A percentile compares a stretch with the other conserved stretches of the same genome.
These are phyloP conservation scores for Cotesia vestalis DNA, from an alignment of 1,140 invertebrate genomes.

Conservation along the genomic window DNA sequence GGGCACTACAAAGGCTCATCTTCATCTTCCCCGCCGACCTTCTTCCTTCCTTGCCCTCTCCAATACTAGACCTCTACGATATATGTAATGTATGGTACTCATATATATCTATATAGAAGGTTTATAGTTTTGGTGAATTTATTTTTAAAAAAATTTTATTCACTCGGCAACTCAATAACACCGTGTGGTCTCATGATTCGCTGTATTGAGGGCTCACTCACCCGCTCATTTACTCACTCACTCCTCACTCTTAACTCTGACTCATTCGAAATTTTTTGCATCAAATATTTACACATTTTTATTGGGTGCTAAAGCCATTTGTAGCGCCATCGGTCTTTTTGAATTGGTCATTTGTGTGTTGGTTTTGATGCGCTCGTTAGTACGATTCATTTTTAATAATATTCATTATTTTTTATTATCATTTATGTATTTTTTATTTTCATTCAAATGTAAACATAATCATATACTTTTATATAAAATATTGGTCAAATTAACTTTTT, in stretches of 20 bases:
- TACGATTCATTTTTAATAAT: not conserved
- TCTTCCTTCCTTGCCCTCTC: slow-evolving; percentile 23
- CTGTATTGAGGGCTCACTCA: not conserved
- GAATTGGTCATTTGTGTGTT: slow-evolving; percentile 27
- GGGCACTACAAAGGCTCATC: slow-evolving; percentile 55
- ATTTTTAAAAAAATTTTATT: slow-evolving; percentile 1
- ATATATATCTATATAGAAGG: not conserved
- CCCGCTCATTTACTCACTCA: too few relatives aligned
- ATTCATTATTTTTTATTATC: too few relatives aligned
- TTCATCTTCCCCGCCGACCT: slow-evolving; percentile 29
- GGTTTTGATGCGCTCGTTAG: slow-evolving; percentile 30
- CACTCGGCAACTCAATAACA: slow-evolving; percentile 7
- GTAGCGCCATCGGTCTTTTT: slow-evolving; percentile 32
- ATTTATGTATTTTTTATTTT: too few relatives aligned
- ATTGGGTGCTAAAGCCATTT: slow-evolving; percentile 58
- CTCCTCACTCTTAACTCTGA: slow-evolving; percentile 16
- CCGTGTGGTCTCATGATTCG: slow-evolving; percentile 29
- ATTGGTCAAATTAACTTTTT: too few relatives aligned
- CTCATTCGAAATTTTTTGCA: slow-evolving; percentile 44
- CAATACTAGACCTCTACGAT: slow-evolving; percentile 4
- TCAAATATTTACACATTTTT: slow-evolving; percentile 61
- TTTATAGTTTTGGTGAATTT: too few relatives aligned
- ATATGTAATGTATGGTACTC: not conserved
- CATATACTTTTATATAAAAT: too few relatives aligned
- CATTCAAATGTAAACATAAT: too few relatives aligned